These are phyloP conservation scores for Lobophora halterata DNA, from an alignment of 2,888 invertebrate species.

Conservation along the genomic window DNA sequence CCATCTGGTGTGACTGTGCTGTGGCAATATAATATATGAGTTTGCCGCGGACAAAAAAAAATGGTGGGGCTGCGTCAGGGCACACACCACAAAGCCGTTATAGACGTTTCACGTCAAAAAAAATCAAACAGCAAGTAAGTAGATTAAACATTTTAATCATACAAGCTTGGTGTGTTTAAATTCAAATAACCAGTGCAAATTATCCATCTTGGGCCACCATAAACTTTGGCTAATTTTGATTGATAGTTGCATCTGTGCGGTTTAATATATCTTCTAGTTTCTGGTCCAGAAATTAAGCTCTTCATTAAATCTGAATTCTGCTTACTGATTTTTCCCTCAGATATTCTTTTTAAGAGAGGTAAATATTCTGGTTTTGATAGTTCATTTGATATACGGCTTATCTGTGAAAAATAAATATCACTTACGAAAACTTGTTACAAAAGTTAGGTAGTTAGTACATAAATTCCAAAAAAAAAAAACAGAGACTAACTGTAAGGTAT, in stretches of 20 bases:
- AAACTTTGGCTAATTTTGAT: constrained; percentile 57
- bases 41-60: too few species aligned
- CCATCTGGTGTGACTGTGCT: too few species aligned
- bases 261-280: constrained; percentile 69
- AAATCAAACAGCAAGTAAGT: too few species aligned
- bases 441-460: not conserved
- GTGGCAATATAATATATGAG: too few species aligned
- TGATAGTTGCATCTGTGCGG: constrained; percentile 73
- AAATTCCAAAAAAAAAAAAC: too few species aligned
- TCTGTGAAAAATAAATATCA: constrained; percentile 53
- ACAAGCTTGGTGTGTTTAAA: constrained; percentile 65
- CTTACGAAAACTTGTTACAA: constrained; percentile 2
- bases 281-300: constrained; percentile 56
- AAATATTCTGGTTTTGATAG: constrained; percentile 64
- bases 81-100: too few species aligned
- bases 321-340: constrained; percentile 51
- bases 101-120: too few species aligned
- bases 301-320: constrained; percentile 52
- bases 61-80: too few species aligned
- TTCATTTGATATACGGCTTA: constrained; percentile 63
- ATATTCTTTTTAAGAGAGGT: constrained; percentile 60
- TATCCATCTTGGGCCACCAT: constrained; percentile 69
- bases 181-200: constrained; percentile 72
- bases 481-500: too few species aligned
- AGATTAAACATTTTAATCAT: constrained; percentile 47